Percentiles rank a stretch among this genome's conserved stretches.
These are phyloP conservation scores for Frankliniella intonsa DNA, from an alignment of 2,888 invertebrate species.

Conservation along the genomic window DNA sequence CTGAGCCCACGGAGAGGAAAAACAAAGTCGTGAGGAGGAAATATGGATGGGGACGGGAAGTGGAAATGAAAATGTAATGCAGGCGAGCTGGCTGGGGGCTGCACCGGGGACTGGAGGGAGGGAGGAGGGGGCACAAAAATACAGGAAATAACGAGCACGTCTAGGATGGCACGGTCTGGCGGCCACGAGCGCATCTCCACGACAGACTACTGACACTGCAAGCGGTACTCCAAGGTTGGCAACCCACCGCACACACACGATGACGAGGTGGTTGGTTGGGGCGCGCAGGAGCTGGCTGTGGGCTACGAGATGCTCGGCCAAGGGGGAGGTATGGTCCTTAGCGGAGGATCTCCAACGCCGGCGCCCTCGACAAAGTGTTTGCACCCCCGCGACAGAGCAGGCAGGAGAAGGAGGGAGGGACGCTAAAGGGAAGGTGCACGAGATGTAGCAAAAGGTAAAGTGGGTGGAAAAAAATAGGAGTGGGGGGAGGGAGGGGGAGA, in stretches of 20 bases:
- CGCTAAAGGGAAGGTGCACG: not conserved
- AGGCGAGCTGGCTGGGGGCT: not conserved
- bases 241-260: not conserved
- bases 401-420: not conserved
- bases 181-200: too few relatives aligned
- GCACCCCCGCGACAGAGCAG: not conserved
- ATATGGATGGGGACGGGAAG: not conserved
- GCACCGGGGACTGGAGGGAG: not conserved
- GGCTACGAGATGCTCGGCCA: too few relatives aligned
- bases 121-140: not conserved
- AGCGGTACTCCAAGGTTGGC: too few relatives aligned
- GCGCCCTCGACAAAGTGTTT: slow-evolving; percentile 9
- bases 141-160: too few relatives aligned
- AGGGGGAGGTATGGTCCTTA: not conserved
- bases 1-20: not conserved
- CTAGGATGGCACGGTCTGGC: too few relatives aligned
- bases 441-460: not conserved
- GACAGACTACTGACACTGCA: too few relatives aligned
- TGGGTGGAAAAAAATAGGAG: not conserved
- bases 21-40: not conserved
- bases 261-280: too few relatives aligned
- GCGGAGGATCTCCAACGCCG: slow-evolving; percentile 4
- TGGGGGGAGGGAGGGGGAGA: not conserved
- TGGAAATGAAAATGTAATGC: slow-evolving; percentile 1
- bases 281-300: too few relatives aligned